Conservation (phyloP, 2,888 invertebrate genomes). For the Xestia c-nigrum region DNA sequence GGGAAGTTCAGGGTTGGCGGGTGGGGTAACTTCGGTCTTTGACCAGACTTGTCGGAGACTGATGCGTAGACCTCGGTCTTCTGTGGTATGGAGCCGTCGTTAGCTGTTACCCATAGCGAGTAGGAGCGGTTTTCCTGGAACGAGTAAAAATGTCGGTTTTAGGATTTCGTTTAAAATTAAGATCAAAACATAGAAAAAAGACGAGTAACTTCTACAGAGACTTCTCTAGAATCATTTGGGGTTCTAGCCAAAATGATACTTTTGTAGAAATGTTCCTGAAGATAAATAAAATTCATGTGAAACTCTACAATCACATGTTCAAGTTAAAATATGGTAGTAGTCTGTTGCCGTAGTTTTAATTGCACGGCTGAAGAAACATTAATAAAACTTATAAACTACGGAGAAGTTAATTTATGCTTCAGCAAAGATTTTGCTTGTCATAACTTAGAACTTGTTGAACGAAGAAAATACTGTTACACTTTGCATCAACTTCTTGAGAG, state of each 20-base stretch:
- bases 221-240: too few relatives aligned
- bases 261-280: too few relatives aligned
- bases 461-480: conserved; percentile 6
- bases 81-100: conserved; percentile 85
- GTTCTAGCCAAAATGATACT: too few relatives aligned
- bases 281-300: not conserved
- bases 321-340: not conserved
- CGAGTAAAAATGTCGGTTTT: conserved; percentile 20
- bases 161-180: not conserved
- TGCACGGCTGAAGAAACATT: not conserved
- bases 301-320: not conserved
- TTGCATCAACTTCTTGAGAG: not conserved
- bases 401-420: not conserved
- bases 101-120: conserved; percentile 86
- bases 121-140: conserved; percentile 86
- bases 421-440: not conserved
- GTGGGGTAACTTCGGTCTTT: conserved; percentile 77
- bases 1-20: conserved; percentile 78
- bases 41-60: conserved; percentile 80
- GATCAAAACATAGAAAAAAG: too few relatives aligned
- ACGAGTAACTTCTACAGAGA: too few relatives aligned
- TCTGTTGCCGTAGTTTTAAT: not conserved
- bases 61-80: conserved; percentile 84
- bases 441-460: conserved; percentile 16
- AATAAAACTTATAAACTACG: not conserved